Conservation (phyloP, 2,888 invertebrate species). For the Diplolepis rosae region DNA sequence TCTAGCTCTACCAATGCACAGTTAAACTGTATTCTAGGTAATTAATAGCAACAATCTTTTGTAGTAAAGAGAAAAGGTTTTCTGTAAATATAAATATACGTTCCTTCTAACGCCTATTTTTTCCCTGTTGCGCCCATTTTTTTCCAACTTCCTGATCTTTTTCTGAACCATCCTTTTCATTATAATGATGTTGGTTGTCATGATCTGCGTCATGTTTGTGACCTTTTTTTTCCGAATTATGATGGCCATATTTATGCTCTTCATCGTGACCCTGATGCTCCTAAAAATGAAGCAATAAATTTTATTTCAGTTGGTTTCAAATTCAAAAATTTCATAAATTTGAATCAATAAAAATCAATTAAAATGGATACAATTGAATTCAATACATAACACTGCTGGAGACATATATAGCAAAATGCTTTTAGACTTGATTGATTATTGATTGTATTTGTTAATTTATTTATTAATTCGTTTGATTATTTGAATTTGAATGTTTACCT, state of each 20-base stretch:
- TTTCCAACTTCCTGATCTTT: conserved; percentile 74
- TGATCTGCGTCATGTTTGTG: conserved; percentile 77
- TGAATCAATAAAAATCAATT: no score
- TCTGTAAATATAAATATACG: no score
- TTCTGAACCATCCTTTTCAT: conserved; percentile 73
- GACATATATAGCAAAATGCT: background rate
- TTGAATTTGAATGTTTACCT: conserved; percentile 54
- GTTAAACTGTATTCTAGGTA: no score
- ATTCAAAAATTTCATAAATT: no score
- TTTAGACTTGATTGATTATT: no score
- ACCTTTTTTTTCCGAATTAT: conserved; percentile 75
- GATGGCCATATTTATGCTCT: conserved; percentile 76
- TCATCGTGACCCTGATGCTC: conserved; percentile 77
- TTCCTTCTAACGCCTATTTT: conserved; percentile 52
- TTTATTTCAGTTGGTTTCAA: no score
- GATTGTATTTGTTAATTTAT: no score
- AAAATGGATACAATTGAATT: background rate
- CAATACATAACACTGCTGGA: background rate
- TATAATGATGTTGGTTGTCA: conserved; percentile 76
- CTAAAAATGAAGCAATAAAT: no score
- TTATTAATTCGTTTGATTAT: no score
- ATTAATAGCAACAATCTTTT: no score
- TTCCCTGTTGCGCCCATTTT: conserved; percentile 75
- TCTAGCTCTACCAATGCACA: no score
- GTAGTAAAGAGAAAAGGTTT: no score